These are phyloP conservation scores for Paracentrotus lividus DNA, from an alignment of 53 echinoderm and acorn worm species.

Conservation along the genomic window DNA sequence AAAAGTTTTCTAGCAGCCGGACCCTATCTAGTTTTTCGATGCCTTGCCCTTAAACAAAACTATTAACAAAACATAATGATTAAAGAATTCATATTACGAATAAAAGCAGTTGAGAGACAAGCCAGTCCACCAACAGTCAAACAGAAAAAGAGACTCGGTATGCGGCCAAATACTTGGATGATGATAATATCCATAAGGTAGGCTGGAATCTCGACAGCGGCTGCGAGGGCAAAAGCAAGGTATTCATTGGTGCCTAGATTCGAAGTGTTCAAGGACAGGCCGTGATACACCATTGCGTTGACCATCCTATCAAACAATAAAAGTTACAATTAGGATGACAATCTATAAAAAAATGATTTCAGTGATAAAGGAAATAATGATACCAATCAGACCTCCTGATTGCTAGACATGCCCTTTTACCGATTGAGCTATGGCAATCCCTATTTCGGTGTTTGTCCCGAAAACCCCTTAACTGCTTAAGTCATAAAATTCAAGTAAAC, in stretches of 20 bases:
- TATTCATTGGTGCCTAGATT: slow-evolving; percentile 79
- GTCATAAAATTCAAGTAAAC: too few species aligned
- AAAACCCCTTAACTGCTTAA: too few species aligned
- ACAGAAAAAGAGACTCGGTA: slow-evolving; percentile 63
- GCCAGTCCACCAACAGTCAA: slow-evolving; percentile 70
- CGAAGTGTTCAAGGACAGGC: slow-evolving; percentile 78
- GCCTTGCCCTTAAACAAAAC: too few species aligned
- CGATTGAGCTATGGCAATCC: not conserved
- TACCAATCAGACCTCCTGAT: too few species aligned
- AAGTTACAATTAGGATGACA: not conserved
- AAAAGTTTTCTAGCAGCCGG: too few species aligned
- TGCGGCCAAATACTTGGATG: slow-evolving; percentile 70
- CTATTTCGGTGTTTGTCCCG: not conserved
- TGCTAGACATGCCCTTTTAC: not conserved
- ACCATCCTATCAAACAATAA: slow-evolving; percentile 69
- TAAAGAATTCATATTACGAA: slow-evolving; percentile 62
- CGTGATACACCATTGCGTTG: slow-evolving; percentile 81
- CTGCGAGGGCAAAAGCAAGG: slow-evolving; percentile 75
- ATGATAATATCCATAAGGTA: slow-evolving; percentile 65
- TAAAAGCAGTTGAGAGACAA: slow-evolving; percentile 63
- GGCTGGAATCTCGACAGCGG: slow-evolving; percentile 76
- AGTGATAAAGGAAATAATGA: not conserved
- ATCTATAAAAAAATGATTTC: not conserved
- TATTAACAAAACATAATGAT: too few species aligned
- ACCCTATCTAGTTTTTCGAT: too few species aligned